A percentile compares a stretch with the other conserved stretches of the same genome.
Conservation (phyloP, 2,113 vertebrate species). For the Formicarius rufipectus region DNA sequence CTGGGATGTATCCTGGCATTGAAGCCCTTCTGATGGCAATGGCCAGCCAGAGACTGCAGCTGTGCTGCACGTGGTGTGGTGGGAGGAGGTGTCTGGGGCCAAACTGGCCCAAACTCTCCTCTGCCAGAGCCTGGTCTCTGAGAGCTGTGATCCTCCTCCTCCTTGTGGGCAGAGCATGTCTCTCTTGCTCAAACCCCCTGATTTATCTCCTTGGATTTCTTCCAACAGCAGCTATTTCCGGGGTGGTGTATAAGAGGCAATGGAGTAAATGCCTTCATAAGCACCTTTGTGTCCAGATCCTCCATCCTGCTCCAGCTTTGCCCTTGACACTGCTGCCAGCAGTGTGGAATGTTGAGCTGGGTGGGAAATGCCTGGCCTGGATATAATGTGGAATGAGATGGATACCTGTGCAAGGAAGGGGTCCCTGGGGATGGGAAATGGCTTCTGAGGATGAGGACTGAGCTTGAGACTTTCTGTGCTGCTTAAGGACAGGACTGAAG, state of each 20-base stretch:
- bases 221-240: neutral
- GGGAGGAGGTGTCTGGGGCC: neutral
- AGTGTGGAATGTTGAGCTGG: neutral
- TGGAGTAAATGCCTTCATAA: neutral
- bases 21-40: neutral
- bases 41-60: neutral
- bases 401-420: neutral
- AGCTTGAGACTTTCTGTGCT: neutral
- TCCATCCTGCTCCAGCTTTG: neutral
- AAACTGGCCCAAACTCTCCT: neutral
- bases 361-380: neutral
- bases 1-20: neutral
- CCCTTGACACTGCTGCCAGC: rapidly evolving
- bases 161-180: neutral
- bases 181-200: neutral
- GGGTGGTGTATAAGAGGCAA: neutral
- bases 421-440: neutral
- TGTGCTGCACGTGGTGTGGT: neutral
- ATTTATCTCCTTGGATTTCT: neutral
- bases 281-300: neutral
- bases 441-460: neutral
- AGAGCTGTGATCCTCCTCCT: neutral
- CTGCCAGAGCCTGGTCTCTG: neutral
- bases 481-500: neutral
- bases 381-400: too few species aligned